phyloP scores from a whole-genome alignment of 1,140 invertebrate species.

The Halesus radiatus region DNA sequence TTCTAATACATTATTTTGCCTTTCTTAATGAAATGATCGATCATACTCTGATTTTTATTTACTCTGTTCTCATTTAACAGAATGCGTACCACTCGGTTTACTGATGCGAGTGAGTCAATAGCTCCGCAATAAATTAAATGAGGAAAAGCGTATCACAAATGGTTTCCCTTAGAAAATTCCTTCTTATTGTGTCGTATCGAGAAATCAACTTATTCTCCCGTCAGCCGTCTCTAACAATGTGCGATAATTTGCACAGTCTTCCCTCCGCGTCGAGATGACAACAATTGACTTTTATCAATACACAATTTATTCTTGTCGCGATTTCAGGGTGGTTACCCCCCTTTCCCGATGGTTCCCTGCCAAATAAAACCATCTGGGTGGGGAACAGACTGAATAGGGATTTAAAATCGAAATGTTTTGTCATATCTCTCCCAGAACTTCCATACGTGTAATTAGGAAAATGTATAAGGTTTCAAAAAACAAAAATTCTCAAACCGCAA shows the following conservation, averaged over 20 bases:
- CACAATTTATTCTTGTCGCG: conserved; percentile 29
- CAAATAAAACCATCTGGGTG: neutral
- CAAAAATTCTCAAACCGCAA: too few species aligned
- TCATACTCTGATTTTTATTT: too few species aligned
- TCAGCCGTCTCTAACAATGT: neutral
- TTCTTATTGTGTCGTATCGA: conserved; percentile 4
- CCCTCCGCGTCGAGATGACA: neutral
- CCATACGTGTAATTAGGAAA: too few species aligned
- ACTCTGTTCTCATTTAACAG: too few species aligned
- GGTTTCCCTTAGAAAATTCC: conserved; percentile 24
- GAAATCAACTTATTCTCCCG: conserved; percentile 18
- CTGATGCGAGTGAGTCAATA: too few species aligned
- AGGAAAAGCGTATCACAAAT: neutral
- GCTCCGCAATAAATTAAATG: neutral
- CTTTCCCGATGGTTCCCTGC: neutral
- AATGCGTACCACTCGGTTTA: too few species aligned
- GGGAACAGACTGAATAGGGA: too few species aligned
- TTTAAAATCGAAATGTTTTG: too few species aligned
- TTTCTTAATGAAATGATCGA: too few species aligned
- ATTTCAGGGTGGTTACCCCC: neutral
- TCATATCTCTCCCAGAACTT: too few species aligned
- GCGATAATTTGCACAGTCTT: conserved; percentile 18
- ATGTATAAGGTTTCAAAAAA: too few species aligned
- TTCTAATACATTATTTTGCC: too few species aligned
- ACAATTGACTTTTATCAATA: conserved; percentile 39